phyloP scores from a whole-genome alignment of 1,140 invertebrate genomes.

The Drosophila lowei region DNA sequence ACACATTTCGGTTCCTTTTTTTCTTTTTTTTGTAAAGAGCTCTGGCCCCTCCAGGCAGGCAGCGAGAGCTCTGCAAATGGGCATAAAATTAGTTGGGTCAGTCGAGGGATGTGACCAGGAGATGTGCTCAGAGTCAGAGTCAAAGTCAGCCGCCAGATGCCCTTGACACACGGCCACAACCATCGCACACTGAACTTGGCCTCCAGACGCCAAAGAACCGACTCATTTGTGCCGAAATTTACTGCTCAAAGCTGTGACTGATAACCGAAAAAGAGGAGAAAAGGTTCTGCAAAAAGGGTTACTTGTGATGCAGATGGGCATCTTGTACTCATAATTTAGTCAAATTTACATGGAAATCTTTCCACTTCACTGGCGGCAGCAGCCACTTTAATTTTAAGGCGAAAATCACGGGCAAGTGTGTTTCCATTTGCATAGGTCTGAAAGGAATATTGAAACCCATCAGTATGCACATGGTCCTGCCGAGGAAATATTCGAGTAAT shows the following conservation, averaged over 20 bases:
- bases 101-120: slow-evolving; percentile 67
- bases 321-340: slow-evolving; percentile 45
- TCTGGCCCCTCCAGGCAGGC: slow-evolving; percentile 28
- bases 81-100: slow-evolving; percentile 80
- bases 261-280: slow-evolving; percentile 33
- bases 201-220: slow-evolving; percentile 33
- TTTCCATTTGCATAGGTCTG: background rate
- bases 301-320: slow-evolving; percentile 57
- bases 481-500: too few relatives aligned
- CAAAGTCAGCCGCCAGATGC: slow-evolving; percentile 46
- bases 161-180: slow-evolving; percentile 57
- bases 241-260: slow-evolving; percentile 59
- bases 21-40: slow-evolving; percentile 55
- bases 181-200: slow-evolving; percentile 61
- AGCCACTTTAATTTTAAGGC: background rate
- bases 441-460: too few relatives aligned
- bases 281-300: slow-evolving; percentile 27
- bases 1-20: slow-evolving; percentile 70
- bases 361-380: background rate
- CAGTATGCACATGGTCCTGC: too few relatives aligned
- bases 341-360: slow-evolving; percentile 54
- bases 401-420: background rate
- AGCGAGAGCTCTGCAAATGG: slow-evolving; percentile 57
- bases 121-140: background rate
- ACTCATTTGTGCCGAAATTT: slow-evolving; percentile 62